These are phyloP conservation scores for Phalanger gymnotis DNA, from an alignment of 2,797 vertebrate genomes.

Conservation along the genomic window DNA sequence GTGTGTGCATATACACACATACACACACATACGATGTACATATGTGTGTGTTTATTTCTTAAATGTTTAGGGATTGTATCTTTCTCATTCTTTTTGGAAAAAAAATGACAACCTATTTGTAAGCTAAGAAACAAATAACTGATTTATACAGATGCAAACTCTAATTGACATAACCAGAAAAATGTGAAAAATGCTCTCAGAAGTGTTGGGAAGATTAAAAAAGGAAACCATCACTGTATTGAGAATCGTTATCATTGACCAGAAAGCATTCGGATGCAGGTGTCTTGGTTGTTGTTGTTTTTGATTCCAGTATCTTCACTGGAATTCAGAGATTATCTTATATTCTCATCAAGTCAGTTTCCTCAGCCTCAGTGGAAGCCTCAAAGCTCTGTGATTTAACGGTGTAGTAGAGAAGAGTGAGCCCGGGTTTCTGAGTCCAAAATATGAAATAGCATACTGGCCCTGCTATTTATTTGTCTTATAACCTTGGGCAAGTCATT, in stretches of 20 bases:
- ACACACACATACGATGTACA: too few species aligned
- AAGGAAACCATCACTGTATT: neutral
- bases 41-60: neutral
- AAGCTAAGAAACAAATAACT: neutral
- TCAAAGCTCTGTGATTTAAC: neutral
- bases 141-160: neutral
- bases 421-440: neutral
- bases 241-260: neutral
- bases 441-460: neutral
- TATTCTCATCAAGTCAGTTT: neutral
- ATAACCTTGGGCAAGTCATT: neutral
- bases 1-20: too few species aligned
- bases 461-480: neutral
- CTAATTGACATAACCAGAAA: neutral
- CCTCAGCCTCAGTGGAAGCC: neutral
- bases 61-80: neutral
- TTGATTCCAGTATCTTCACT: neutral
- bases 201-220: neutral
- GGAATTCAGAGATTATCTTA: neutral
- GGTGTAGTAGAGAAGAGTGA: neutral
- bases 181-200: neutral
- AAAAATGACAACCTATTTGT: neutral
- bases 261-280: neutral
- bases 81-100: neutral
- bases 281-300: neutral